Percentiles rank a stretch among this genome's conserved stretches.
Conservation (phyloP, 2,113 vertebrate genomes). For the Chlamydotis undulata region DNA sequence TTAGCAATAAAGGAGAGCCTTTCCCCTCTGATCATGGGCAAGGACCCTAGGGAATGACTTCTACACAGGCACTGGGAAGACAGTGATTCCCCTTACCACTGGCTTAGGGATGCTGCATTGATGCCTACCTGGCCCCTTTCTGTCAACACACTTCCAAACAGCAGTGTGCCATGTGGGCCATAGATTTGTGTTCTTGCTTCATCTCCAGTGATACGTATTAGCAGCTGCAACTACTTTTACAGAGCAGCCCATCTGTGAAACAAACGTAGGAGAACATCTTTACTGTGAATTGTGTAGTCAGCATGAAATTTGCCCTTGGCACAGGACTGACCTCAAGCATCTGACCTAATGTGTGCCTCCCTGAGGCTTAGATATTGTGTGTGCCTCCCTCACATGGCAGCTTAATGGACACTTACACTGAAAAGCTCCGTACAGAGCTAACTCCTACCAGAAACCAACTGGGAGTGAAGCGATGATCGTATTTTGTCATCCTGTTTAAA, state of each 20-base stretch:
- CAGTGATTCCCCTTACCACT: neutral
- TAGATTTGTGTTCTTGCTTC: neutral
- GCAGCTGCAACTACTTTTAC: neutral
- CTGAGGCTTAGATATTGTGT: neutral
- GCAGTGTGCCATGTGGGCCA: neutral
- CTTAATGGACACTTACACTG: neutral
- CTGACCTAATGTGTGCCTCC: neutral
- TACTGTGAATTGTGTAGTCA: neutral
- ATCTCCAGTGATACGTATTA: neutral
- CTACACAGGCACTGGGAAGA: neutral
- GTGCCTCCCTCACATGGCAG: neutral
- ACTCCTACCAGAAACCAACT: neutral
- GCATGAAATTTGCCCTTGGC: neutral
- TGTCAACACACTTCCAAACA: neutral
- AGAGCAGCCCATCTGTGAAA: neutral
- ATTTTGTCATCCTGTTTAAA: slow-evolving; percentile 43
- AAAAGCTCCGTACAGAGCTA: slow-evolving; percentile 6
- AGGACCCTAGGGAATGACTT: neutral
- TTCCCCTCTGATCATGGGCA: neutral
- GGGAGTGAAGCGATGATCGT: neutral
- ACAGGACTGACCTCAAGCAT: neutral
- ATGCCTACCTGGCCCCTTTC: neutral
- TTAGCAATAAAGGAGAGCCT: neutral
- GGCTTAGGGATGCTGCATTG: neutral
- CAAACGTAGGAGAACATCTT: neutral